These are phyloP conservation scores for Mechanitis mazaeus DNA, from an alignment of 2,888 invertebrate genomes.

Conservation along the genomic window DNA sequence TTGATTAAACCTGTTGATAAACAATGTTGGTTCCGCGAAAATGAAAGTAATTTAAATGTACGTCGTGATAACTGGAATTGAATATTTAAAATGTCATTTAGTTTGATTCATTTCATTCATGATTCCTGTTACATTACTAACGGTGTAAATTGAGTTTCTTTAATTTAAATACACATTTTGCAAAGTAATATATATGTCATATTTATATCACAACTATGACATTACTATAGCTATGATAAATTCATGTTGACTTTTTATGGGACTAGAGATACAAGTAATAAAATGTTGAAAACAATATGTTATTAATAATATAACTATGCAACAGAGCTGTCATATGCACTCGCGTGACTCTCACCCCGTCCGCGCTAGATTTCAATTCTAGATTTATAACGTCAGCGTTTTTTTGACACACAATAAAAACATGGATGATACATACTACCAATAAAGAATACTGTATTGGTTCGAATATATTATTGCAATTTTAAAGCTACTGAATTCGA, in stretches of 20 bases:
- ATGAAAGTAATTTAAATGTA: conserved; percentile 4
- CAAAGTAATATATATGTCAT: too few species aligned
- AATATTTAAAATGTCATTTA: neutral
- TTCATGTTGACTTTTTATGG: too few species aligned
- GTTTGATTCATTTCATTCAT: neutral
- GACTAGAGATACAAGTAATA: neutral
- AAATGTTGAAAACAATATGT: conserved; percentile 15
- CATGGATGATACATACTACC: too few species aligned
- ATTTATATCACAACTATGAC: too few species aligned
- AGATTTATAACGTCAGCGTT: conserved; percentile 31
- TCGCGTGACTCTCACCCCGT: conserved; percentile 54
- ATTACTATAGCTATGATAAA: too few species aligned
- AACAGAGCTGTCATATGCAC: conserved; percentile 40
- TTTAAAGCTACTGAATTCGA: too few species aligned
- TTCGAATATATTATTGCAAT: too few species aligned
- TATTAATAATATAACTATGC: conserved; percentile 28
- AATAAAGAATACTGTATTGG: too few species aligned
- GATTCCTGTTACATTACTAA: neutral
- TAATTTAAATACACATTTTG: too few species aligned
- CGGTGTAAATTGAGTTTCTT: too few species aligned
- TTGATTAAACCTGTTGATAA: conserved; percentile 11
- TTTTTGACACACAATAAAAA: neutral
- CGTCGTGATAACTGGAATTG: neutral
- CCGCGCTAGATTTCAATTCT: conserved; percentile 41
- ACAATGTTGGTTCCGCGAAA: conserved; percentile 5